These are phyloP conservation scores for Aleiodes alternator DNA, from an alignment of 2,888 invertebrate species.

Conservation along the genomic window DNA sequence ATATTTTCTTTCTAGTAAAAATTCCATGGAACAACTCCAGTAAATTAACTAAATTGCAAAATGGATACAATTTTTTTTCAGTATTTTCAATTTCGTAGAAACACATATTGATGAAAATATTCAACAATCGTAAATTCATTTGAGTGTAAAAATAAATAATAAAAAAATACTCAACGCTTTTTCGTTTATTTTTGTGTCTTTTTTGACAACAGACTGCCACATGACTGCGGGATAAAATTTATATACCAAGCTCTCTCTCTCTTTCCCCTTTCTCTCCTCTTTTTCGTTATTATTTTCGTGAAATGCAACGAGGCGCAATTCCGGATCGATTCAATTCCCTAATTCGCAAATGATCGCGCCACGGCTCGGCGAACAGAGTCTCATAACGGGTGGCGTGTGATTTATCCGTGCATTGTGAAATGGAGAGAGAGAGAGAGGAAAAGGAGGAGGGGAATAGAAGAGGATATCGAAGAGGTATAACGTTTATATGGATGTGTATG, in stretches of 20 bases:
- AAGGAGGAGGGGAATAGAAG: conserved; percentile 13
- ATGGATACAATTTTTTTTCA: background rate
- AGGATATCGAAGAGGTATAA: conserved; percentile 31
- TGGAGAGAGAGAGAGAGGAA: background rate
- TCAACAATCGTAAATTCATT: background rate
- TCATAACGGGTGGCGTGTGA: conserved; percentile 44
- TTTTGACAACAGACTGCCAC: conserved; percentile 10
- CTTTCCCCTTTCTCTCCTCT: conserved; percentile 19
- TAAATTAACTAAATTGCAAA: too few species aligned
- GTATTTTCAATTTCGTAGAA: conserved; percentile 12
- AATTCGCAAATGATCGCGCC: conserved; percentile 57
- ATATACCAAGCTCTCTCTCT: background rate
- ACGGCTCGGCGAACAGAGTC: conserved; percentile 46
- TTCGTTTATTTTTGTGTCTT: background rate
- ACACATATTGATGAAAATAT: background rate
- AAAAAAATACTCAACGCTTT: background rate
- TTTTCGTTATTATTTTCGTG: conserved; percentile 55
- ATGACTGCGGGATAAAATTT: background rate
- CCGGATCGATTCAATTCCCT: conserved; percentile 58
- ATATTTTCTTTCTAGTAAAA: too few species aligned
- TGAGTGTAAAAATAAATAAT: conserved; percentile 4
- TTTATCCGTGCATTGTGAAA: conserved; percentile 38
- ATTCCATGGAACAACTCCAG: too few species aligned
- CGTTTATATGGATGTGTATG: conserved; percentile 42
- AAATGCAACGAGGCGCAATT: conserved; percentile 55